Evolutionary conservation across 2,113 vertebrate species (phyloP).

Genomic region (Saccopteryx bilineata): DNA sequence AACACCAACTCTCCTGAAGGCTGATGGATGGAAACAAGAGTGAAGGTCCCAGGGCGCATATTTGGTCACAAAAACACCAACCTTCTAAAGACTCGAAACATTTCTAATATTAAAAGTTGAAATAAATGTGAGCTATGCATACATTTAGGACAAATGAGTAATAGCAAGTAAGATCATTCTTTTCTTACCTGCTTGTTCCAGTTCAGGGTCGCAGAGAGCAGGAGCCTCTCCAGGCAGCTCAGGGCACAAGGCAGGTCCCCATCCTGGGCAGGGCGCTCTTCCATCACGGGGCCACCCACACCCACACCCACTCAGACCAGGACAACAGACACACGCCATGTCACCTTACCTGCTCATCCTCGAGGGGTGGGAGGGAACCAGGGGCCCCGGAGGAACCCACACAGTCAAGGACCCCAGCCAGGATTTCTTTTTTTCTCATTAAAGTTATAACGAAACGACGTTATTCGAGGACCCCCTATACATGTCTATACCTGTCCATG

Average conservation of each 20-base stretch:
- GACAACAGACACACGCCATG: neutral
- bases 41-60: neutral
- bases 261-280: neutral
- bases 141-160: neutral
- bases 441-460: neutral
- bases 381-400: neutral
- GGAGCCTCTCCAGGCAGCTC: neutral
- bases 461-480: neutral
- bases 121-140: rapidly evolving
- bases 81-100: neutral
- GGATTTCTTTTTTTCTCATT: neutral
- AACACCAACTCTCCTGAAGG: neutral
- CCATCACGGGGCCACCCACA: neutral
- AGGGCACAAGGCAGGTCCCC: no score
- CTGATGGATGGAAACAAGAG: neutral
- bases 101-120: neutral
- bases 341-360: neutral
- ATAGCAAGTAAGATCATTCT: no score
- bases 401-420: no score
- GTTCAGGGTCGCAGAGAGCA: neutral
- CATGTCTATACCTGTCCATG: rapidly evolving
- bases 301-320: neutral
- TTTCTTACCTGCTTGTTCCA: neutral
- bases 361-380: neutral
- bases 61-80: neutral